Evolutionary conservation across 2,113 vertebrate genomes (phyloP), one percentile per base, ranked within the genome.

Genomic region (Cebidichthys violaceus): DNA sequence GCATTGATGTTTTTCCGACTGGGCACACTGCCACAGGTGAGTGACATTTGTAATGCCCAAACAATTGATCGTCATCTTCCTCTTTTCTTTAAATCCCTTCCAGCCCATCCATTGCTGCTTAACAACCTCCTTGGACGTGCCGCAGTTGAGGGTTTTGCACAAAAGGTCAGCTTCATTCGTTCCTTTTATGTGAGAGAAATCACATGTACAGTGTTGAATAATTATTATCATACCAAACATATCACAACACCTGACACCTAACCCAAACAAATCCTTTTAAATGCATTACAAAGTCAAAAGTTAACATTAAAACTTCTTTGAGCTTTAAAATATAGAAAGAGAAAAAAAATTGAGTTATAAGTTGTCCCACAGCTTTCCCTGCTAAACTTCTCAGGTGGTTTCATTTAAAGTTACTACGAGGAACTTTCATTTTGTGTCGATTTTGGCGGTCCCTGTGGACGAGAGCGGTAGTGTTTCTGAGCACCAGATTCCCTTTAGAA

Each of bases 11-110:
- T 52, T 20, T 9, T 18, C 4, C 20, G 5, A 6, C 4, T 33
- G 33, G 1, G 18, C 82, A 83, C 94, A 94, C 57, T 94, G 90
- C 94, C 94, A 95, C 24, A 87, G 75, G 22, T 85, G 15, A 0
- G 8, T 0, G 1, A 77, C 8, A 0, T 20, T 0, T 0, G 1
- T 0, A 1, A 71, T 60, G 29, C 0, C 81, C 24, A 0, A 1
- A 60, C 82, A 94, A 0, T 31, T 1, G 2, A 71, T 0, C 1
- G 0, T 33, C 57, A 66, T 83, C 18, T 1, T 1, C 6, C 0
- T 0, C 2, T 6, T 1, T 0, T 0, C 0, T 4, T 1, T 0
- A 1, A 37, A 47, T 8, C 0, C 0, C 0, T 43, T 0, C 5
- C 0, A 2, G 0, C 0, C 2, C 22, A 61, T 84, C 6, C 43